Evolutionary conservation across 2,113 vertebrate species (phyloP).

Genomic region (Cariama cristata): DNA sequence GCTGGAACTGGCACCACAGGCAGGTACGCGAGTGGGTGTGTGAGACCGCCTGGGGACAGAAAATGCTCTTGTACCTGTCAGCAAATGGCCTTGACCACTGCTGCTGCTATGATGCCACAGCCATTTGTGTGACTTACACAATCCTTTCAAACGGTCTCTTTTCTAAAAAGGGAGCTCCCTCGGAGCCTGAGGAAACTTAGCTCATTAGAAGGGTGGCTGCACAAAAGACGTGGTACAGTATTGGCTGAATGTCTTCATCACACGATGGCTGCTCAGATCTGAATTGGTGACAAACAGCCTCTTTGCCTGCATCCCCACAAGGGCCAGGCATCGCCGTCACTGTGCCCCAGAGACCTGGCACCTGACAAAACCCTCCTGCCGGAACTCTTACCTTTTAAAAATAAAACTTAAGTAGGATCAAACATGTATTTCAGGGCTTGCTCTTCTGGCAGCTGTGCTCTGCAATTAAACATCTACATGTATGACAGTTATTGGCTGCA

Average conservation of each 20-base stretch:
- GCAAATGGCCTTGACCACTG: neutral
- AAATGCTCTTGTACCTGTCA: neutral
- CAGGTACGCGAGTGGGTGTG: neutral
- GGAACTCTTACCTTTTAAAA: neutral
- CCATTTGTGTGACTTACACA: neutral
- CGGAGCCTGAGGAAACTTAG: neutral
- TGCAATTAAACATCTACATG: neutral
- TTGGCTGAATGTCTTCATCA: neutral
- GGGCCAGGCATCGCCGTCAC: neutral
- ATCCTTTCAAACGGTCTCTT: neutral
- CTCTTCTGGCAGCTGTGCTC: neutral
- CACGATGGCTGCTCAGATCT: neutral
- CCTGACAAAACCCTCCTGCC: neutral
- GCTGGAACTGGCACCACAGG: neutral
- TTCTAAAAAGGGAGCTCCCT: neutral
- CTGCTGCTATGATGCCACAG: neutral
- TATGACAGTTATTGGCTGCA: neutral
- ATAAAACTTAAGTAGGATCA: neutral
- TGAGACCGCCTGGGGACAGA: neutral
- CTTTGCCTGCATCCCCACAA: neutral
- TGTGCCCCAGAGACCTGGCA: neutral
- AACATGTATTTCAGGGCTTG: neutral
- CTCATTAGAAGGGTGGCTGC: neutral
- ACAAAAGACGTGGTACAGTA: neutral
- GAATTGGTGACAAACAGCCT: neutral